Conservation (phyloP, 2,113 vertebrate genomes). For the Nibea albiflora region DNA sequence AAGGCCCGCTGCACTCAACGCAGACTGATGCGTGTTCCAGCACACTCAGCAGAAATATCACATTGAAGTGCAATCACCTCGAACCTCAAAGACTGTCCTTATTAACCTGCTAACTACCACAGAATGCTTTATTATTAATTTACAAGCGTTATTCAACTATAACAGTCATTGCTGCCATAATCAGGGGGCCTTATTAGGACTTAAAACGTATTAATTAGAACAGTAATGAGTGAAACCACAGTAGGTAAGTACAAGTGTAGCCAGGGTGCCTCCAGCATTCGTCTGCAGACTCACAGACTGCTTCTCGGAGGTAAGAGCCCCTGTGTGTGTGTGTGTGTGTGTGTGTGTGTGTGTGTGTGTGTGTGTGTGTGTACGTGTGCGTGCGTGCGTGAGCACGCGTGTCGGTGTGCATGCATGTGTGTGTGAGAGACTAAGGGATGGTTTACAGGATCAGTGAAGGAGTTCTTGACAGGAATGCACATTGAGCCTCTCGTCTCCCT, state of each 20-base stretch:
- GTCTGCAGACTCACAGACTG: slow-evolving; percentile 53
- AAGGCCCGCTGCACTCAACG: slow-evolving; percentile 61
- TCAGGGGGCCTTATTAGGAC: slow-evolving; percentile 74
- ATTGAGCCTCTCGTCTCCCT: slow-evolving; percentile 76
- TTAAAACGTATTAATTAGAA: slow-evolving; percentile 78
- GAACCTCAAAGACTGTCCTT: slow-evolving; percentile 79
- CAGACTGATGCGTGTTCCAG: slow-evolving; percentile 69
- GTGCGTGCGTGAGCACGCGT: slow-evolving; percentile 2
- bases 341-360: slow-evolving; percentile 1
- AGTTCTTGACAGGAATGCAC: slow-evolving; percentile 82
- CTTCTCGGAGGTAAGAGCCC: slow-evolving; percentile 45
- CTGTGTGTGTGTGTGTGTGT: slow-evolving; percentile 7
- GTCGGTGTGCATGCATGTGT: slow-evolving; percentile 10
- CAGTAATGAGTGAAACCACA: slow-evolving; percentile 76
- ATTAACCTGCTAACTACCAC: slow-evolving; percentile 78
- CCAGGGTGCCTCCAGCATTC: slow-evolving; percentile 59
- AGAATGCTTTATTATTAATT: slow-evolving; percentile 76
- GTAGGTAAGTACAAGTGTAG: slow-evolving; percentile 64
- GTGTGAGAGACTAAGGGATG: slow-evolving; percentile 35
- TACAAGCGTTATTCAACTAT: slow-evolving; percentile 76
- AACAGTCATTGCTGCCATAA: slow-evolving; percentile 68
- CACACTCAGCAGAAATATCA: slow-evolving; percentile 83
- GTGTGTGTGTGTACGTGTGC: neutral
- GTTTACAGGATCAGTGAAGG: slow-evolving; percentile 77
- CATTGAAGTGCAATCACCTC: slow-evolving; percentile 83